A percentile compares a stretch with the other conserved stretches of the same genome.
phyloP scores from a whole-genome alignment of 2,888 invertebrate species.

The Diaprepes abbreviatus region DNA sequence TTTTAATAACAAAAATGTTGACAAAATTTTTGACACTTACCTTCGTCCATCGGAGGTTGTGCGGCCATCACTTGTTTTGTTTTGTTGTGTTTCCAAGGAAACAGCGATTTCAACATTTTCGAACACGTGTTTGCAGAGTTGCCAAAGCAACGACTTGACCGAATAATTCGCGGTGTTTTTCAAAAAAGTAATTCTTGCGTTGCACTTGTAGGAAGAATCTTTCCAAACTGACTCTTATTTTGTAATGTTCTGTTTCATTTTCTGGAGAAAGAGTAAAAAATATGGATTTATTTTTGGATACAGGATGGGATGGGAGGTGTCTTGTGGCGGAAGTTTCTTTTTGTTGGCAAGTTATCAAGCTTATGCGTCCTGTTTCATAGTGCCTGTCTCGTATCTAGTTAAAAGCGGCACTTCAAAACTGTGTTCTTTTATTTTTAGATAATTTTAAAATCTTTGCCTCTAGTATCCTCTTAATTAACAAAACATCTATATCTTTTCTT shows the following conservation, averaged over 20 bases:
- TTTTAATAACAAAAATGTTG: slow-evolving; percentile 38
- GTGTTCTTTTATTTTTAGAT: slow-evolving; percentile 2
- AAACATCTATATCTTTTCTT: neutral
- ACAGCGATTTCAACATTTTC: slow-evolving; percentile 61
- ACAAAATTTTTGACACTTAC: slow-evolving; percentile 56
- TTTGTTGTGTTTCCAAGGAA: slow-evolving; percentile 67
- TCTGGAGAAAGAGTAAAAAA: slow-evolving; percentile 33
- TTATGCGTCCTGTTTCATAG: slow-evolving; percentile 27
- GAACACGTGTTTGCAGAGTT: slow-evolving; percentile 53
- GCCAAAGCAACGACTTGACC: slow-evolving; percentile 29
- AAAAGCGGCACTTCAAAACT: slow-evolving; percentile 1
- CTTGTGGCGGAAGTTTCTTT: slow-evolving; percentile 51
- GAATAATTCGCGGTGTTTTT: slow-evolving; percentile 10
- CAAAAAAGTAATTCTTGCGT: slow-evolving; percentile 6
- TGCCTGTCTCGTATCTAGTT: slow-evolving; percentile 15
- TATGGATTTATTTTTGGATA: slow-evolving; percentile 45
- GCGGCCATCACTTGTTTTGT: slow-evolving; percentile 62
- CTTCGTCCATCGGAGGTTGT: slow-evolving; percentile 63
- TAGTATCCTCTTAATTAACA: neutral
- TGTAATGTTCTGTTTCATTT: slow-evolving; percentile 36
- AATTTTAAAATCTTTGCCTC: slow-evolving; percentile 1
- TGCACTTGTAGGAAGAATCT: neutral
- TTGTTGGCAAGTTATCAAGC: slow-evolving; percentile 47
- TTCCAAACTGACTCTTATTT: slow-evolving; percentile 21
- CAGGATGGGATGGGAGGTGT: slow-evolving; percentile 42